Evolutionary conservation across 2,797 vertebrate genomes (phyloP).

Genomic region (Brotula barbata): DNA sequence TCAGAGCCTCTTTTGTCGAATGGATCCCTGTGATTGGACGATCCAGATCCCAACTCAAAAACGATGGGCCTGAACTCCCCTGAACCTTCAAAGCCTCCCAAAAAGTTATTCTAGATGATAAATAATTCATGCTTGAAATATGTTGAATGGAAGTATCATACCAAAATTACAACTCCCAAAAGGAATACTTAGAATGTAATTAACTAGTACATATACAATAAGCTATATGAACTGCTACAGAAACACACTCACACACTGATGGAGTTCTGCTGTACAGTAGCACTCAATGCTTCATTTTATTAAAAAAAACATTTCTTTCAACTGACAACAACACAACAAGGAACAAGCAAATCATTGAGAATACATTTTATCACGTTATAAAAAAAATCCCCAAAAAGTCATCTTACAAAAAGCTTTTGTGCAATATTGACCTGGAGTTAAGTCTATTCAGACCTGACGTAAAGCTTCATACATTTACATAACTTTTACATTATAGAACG

Average conservation of each 20-base stretch:
- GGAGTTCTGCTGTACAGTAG: neutral
- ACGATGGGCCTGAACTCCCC: too few species aligned
- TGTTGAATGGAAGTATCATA: too few species aligned
- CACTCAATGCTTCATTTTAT: conserved; percentile 71
- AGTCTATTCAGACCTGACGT: conserved; percentile 77
- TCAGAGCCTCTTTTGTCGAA: too few species aligned
- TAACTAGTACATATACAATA: too few species aligned
- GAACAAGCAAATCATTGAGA: conserved; percentile 79
- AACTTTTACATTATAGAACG: conserved; percentile 88
- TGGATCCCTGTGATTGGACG: too few species aligned
- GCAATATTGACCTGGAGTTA: conserved; percentile 79
- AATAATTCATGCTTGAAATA: too few species aligned
- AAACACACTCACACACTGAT: neutral
- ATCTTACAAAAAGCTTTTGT: conserved; percentile 76
- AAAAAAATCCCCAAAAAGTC: conserved; percentile 77
- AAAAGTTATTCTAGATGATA: too few species aligned
- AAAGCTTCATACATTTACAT: conserved; percentile 90
- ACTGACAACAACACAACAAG: conserved; percentile 81
- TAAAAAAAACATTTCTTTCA: conserved; percentile 74
- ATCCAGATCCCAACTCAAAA: too few species aligned
- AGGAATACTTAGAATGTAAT: neutral
- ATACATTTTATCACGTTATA: conserved; percentile 75
- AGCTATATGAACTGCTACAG: too few species aligned
- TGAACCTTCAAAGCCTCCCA: too few species aligned
- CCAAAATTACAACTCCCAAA: neutral